A percentile compares a stretch with the other conserved stretches of the same genome.
Conservation (phyloP, 53 echinoderm and acorn worm species). For the Henricia sp. region DNA sequence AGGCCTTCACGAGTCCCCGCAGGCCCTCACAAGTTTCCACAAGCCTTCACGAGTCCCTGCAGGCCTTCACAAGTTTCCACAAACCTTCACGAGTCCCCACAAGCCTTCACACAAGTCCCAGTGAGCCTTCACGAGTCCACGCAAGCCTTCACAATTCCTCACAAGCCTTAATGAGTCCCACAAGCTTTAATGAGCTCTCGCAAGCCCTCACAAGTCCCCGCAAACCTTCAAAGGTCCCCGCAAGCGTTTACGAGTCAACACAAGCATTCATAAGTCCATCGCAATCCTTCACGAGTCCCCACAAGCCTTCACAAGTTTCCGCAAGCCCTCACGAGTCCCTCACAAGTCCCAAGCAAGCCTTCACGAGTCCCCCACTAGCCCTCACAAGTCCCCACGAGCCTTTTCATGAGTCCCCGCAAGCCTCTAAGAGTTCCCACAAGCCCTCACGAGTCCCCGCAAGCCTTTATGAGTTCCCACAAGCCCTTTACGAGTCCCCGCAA, state of each 20-base stretch:
- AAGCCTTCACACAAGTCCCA: no score
- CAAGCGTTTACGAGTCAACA: neutral
- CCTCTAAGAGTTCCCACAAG: neutral
- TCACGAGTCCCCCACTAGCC: neutral
- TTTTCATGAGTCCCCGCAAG: neutral
- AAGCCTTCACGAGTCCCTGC: neutral
- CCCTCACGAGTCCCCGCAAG: neutral
- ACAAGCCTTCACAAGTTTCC: no score
- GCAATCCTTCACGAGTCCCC: no score
- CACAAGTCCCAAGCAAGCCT: neutral
- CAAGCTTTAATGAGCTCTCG: neutral
- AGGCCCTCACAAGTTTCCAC: neutral
- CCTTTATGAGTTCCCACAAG: neutral
- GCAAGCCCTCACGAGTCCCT: no score
- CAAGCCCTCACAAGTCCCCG: neutral
- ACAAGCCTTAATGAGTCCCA: no score
- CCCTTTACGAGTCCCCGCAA: neutral
- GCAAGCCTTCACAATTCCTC: no score
- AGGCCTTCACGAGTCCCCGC: no score
- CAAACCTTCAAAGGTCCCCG: conserved; percentile 68
- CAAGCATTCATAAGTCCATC: no score
- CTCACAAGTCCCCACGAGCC: no score
- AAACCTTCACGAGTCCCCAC: no score
- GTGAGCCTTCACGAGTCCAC: no score
- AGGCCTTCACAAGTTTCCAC: neutral